A percentile compares a stretch with the other conserved stretches of the same genome.
Conservation (phyloP, 2,797 vertebrate genomes). For the Macropodus opercularis region DNA sequence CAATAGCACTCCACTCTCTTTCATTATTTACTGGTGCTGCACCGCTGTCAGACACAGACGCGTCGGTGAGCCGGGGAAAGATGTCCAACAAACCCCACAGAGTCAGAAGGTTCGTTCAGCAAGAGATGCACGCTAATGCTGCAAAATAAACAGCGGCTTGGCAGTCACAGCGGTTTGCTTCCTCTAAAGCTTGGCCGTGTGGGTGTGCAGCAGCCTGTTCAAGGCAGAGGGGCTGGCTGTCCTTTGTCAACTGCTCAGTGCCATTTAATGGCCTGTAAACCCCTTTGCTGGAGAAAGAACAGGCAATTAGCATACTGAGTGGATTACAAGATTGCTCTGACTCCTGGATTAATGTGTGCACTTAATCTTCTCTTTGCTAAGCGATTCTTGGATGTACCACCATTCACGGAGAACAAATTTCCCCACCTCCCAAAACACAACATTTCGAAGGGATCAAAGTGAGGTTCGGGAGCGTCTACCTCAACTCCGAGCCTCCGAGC, state of each 20-base stretch:
- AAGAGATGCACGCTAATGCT: background rate
- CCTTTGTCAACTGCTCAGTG: slow-evolving; percentile 79
- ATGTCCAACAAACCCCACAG: slow-evolving; percentile 10
- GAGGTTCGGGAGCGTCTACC: slow-evolving; percentile 1
- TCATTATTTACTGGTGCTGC: slow-evolving; percentile 62
- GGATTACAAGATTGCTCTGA: slow-evolving; percentile 83
- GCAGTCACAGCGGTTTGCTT: slow-evolving; percentile 15
- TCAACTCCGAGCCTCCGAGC: background rate
- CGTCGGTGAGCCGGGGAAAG: background rate
- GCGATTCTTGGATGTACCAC: slow-evolving; percentile 75
- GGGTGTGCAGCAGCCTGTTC: slow-evolving; percentile 64
- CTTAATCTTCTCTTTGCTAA: slow-evolving; percentile 82
- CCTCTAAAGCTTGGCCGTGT: slow-evolving; percentile 29
- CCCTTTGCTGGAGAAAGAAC: slow-evolving; percentile 78
- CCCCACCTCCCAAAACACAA: slow-evolving; percentile 53
- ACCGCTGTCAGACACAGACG: slow-evolving; percentile 31
- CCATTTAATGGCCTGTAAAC: slow-evolving; percentile 84
- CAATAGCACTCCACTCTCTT: slow-evolving; percentile 53
- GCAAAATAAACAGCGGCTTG: slow-evolving; percentile 36
- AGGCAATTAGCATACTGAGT: slow-evolving; percentile 84
- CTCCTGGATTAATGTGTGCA: slow-evolving; percentile 82
- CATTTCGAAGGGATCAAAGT: slow-evolving; percentile 27
- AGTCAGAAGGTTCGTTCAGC: slow-evolving; percentile 18
- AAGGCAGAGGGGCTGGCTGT: slow-evolving; percentile 63
- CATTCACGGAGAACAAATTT: slow-evolving; percentile 63